Base-by-base conservation (phyloP, 2,888 invertebrate genomes). In the Lutraria lutraria region DNA sequence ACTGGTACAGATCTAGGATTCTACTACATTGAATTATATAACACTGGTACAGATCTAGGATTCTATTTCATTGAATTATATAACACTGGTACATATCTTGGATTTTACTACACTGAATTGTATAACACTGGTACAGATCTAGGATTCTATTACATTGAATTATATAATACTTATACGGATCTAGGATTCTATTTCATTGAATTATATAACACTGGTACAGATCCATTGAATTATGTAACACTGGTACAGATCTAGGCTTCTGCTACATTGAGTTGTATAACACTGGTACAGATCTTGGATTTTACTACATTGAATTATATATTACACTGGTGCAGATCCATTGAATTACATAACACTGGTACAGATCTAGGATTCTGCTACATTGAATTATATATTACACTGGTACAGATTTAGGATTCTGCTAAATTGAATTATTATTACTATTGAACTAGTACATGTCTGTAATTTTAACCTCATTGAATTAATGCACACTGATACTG, bases 131-230 rank as follows among this genome's bases (percentile, higher is more conserved):
- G 15, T 60, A 19, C 53, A 53, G 53, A 53, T 53, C 53, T 53
- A 53, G 53, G 53, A 53, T 60, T 60, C 60, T 19, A n/a, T n/a
- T n/a, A 60, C 60, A 60, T 19, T 60, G 60, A 60, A 60, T 13
- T 60, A 60, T 60, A 60, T 60, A 60, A 60, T 21, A 60, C 60
- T 60, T 4, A 4, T 60, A 53, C 53, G 15, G 53, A 53, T 53
- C 53, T 53, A 53, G 53, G 53, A 19, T 60, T 60, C 60, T 19
- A 60, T n/a, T n/a, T n/a, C 60, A 60, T 19, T 12, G 60, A 60
- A 60, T 13, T 60, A n/a, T n/a, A 88, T 91, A 91, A 92, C 90
- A 90, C 68, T 79, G 83, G 81, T 85, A 79, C 43, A 56, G 10
- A 15, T 25, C 21, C 63, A 68, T 25, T 68, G 63, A 68, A 68